Percentiles rank a stretch among this genome's conserved stretches.
Evolutionary conservation across 2,113 vertebrate species (phyloP).

Genomic region (Tricholaema leucomelas): DNA sequence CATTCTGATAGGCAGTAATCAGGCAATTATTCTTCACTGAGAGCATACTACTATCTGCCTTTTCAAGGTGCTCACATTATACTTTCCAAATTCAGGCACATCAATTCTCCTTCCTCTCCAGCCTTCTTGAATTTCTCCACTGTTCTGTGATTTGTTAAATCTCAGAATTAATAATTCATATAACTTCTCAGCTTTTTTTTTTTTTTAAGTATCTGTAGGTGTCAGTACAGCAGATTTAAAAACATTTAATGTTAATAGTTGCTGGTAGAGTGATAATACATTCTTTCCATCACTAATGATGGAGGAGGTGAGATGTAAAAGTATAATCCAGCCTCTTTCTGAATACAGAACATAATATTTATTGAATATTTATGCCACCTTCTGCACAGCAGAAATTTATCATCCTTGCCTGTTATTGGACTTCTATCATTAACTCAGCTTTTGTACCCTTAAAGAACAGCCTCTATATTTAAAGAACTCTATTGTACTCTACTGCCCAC

Average conservation of each 20-base stretch:
- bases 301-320: slow-evolving; percentile 33
- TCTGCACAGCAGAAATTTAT: slow-evolving; percentile 40
- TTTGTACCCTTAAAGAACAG: slow-evolving; percentile 26
- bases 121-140: slow-evolving; percentile 11
- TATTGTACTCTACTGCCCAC: slow-evolving; percentile 26
- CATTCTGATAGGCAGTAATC: background rate
- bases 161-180: slow-evolving; percentile 46
- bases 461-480: slow-evolving; percentile 35
- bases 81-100: slow-evolving; percentile 31
- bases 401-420: background rate
- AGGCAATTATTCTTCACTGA: background rate
- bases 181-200: background rate
- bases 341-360: slow-evolving; percentile 59
- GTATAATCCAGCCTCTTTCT: slow-evolving; percentile 28
- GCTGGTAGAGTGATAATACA: slow-evolving; percentile 12
- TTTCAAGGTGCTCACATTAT: background rate
- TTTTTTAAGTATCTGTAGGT: slow-evolving; percentile 35
- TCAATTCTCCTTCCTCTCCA: background rate
- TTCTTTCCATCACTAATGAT: slow-evolving; percentile 50
- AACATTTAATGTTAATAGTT: slow-evolving; percentile 45
- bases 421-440: slow-evolving; percentile 33
- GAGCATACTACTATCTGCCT: background rate
- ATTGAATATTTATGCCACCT: slow-evolving; percentile 48
- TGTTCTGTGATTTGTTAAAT: slow-evolving; percentile 10
- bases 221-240: slow-evolving; percentile 38